Percentiles rank a stretch among this genome's conserved stretches.
Conservation (phyloP, 2,797 vertebrate genomes). For the Sebastes steindachneri region DNA sequence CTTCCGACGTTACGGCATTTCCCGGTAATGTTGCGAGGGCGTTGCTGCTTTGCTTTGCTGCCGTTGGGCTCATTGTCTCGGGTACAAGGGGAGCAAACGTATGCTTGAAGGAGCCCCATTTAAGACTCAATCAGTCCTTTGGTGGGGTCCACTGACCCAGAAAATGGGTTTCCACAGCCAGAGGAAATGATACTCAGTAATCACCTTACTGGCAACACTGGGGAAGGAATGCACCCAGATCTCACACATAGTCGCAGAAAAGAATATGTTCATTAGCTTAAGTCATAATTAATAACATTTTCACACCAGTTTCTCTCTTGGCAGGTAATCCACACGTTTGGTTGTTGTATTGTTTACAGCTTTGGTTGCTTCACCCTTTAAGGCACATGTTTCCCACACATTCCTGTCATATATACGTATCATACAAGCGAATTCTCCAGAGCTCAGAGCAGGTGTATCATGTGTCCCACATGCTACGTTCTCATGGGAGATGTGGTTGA, state of each 20-base stretch:
- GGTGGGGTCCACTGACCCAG: conserved; percentile 89
- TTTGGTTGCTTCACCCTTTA: background rate
- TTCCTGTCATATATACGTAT: conserved; percentile 52
- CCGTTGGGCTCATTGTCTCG: conserved; percentile 48
- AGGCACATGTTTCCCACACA: conserved; percentile 61
- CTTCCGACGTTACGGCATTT: conserved; percentile 36
- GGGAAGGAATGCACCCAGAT: conserved; percentile 77
- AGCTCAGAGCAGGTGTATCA: conserved; percentile 57
- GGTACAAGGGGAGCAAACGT: conserved; percentile 64
- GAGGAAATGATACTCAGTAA: conserved; percentile 93
- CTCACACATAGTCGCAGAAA: conserved; percentile 35
- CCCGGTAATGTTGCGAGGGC: conserved; percentile 8
- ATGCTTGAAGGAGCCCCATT: conserved; percentile 79
- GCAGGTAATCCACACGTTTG: background rate
- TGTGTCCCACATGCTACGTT: conserved; percentile 39
- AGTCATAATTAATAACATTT: background rate
- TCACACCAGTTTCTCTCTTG: conserved; percentile 4
- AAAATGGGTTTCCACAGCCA: conserved; percentile 89
- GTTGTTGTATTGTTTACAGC: conserved; percentile 20
- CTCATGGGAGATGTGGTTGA: conserved; percentile 48
- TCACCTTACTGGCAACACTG: conserved; percentile 75
- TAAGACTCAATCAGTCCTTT: conserved; percentile 90
- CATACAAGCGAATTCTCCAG: conserved; percentile 10
- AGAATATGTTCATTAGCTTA: background rate
- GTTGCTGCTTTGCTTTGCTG: conserved; percentile 36